Evolutionary conservation across 2,888 invertebrate genomes (phyloP).

Genomic region (Leucozona laternaria): DNA sequence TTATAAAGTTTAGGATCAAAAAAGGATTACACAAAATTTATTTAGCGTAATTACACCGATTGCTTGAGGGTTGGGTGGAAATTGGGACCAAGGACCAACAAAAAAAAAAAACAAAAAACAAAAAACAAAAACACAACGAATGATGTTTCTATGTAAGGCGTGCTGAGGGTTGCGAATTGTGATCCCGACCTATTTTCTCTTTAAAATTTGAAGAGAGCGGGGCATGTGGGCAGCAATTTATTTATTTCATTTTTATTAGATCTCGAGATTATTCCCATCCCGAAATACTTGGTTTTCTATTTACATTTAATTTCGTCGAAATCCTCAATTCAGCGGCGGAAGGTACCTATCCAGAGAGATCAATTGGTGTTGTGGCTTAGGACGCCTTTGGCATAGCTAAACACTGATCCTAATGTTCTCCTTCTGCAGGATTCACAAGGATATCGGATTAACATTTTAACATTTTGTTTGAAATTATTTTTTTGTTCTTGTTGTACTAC

Average conservation of each 20-base stretch:
- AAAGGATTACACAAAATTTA: slow-evolving; percentile 74
- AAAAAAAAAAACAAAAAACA: too few relatives aligned
- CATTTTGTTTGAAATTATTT: slow-evolving; percentile 23
- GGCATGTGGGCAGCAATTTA: slow-evolving; percentile 43
- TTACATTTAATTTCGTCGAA: slow-evolving; percentile 65
- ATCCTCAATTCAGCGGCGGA: not conserved
- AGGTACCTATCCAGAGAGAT: slow-evolving; percentile 53
- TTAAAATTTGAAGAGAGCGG: not conserved
- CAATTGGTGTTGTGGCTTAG: slow-evolving; percentile 71
- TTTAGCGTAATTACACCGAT: slow-evolving; percentile 74
- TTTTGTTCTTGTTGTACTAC: slow-evolving; percentile 3
- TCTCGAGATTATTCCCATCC: slow-evolving; percentile 70
- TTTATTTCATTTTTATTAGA: slow-evolving; percentile 71
- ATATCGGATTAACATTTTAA: slow-evolving; percentile 66
- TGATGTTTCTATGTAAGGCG: slow-evolving; percentile 39
- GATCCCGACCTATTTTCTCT: slow-evolving; percentile 18
- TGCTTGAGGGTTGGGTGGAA: slow-evolving; percentile 43
- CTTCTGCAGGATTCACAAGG: slow-evolving; percentile 37
- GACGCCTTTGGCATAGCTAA: slow-evolving; percentile 34
- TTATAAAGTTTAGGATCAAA: slow-evolving; percentile 74
- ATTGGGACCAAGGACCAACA: not conserved
- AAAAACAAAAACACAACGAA: slow-evolving; percentile 12
- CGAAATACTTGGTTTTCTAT: slow-evolving; percentile 62
- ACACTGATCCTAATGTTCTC: slow-evolving; percentile 51
- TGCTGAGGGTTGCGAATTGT: slow-evolving; percentile 52